Conservation (phyloP, 2,888 invertebrate species). For the Cyaniris semiargus region DNA sequence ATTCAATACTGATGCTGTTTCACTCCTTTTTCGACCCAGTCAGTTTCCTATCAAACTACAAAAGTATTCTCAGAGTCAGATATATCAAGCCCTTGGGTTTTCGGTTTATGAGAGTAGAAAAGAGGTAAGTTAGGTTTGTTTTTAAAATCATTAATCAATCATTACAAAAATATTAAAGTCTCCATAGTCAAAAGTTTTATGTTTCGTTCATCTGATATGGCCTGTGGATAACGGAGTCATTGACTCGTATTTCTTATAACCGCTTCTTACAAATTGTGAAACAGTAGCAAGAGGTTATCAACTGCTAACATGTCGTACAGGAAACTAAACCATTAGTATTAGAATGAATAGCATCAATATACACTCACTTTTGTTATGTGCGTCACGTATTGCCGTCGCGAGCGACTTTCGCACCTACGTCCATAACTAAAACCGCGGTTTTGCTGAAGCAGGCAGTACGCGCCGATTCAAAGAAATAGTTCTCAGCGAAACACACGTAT, state of each 20-base stretch:
- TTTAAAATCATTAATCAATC: too few relatives aligned
- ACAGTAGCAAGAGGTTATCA: constrained; percentile 25
- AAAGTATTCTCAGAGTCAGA: too few relatives aligned
- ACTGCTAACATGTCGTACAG: not conserved
- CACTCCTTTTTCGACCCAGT: too few relatives aligned
- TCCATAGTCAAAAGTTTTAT: too few relatives aligned
- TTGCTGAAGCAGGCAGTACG: constrained; percentile 13
- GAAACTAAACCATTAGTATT: constrained; percentile 15
- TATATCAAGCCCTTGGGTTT: too few relatives aligned
- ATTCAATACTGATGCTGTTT: too few relatives aligned
- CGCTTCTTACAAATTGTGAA: constrained; percentile 13
- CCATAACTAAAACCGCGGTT: not conserved
- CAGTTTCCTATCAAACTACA: too few relatives aligned
- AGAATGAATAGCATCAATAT: constrained; percentile 22
- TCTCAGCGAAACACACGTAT: constrained; percentile 28
- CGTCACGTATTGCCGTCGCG: constrained; percentile 2
- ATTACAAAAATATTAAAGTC: too few relatives aligned
- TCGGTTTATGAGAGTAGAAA: too few relatives aligned
- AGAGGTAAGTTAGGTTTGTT: too few relatives aligned
- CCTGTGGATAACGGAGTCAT: not conserved
- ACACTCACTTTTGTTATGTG: not conserved
- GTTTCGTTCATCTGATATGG: not conserved
- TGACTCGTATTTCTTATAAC: not conserved
- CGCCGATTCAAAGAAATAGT: constrained; percentile 12
- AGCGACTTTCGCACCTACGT: not conserved